Percentiles rank a stretch among this genome's conserved stretches.
Conservation (phyloP, 2,797 vertebrate species). For the Enteromius argenteus region DNA sequence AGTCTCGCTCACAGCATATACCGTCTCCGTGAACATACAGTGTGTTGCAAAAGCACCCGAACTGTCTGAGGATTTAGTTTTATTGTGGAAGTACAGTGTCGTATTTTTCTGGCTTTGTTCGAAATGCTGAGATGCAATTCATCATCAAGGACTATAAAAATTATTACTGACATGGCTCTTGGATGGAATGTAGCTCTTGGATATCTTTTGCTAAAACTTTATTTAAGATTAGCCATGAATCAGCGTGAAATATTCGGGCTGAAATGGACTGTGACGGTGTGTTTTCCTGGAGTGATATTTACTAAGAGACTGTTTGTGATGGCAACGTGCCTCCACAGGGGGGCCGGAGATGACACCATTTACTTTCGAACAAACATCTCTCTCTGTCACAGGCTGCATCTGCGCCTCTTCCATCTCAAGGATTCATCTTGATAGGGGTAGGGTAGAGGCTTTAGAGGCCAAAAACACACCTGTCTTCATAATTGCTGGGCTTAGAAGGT, state of each 20-base stretch:
- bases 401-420: constrained; percentile 35
- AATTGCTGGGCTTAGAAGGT: constrained; percentile 30
- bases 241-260: constrained; percentile 45
- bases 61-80: constrained; percentile 31
- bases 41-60: constrained; percentile 15
- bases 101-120: constrained; percentile 28
- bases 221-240: constrained; percentile 54
- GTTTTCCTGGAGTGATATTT: constrained; percentile 45
- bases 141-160: constrained; percentile 39
- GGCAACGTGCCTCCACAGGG: constrained; percentile 58
- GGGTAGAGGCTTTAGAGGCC: constrained; percentile 25
- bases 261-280: constrained; percentile 34
- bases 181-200: constrained; percentile 49
- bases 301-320: constrained; percentile 58
- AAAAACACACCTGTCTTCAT: constrained; percentile 35
- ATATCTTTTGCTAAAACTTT: constrained; percentile 45
- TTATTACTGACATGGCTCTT: constrained; percentile 32
- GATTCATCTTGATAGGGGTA: constrained; percentile 16
- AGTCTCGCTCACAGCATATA: constrained; percentile 4
- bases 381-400: constrained; percentile 42
- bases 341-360: constrained; percentile 50
- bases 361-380: constrained; percentile 51
- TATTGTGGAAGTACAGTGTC: constrained; percentile 20
- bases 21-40: constrained; percentile 20
- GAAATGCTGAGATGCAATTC: constrained; percentile 34